phyloP scores from a whole-genome alignment of 2,888 invertebrate genomes.

The Morpho achilles region DNA sequence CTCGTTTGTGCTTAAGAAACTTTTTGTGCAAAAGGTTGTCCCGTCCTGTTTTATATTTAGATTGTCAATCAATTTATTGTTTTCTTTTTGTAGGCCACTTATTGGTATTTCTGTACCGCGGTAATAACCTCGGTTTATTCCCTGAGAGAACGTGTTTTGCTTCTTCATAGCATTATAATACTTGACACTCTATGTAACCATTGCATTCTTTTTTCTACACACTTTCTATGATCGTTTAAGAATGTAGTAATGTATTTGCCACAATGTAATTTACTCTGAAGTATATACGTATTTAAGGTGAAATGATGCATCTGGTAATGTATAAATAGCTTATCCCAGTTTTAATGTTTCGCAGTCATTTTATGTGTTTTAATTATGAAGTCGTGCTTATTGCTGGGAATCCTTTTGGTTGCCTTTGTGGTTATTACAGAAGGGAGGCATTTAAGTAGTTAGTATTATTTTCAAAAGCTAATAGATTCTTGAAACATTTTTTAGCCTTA shows the following conservation, averaged over 20 bases:
- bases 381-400: background rate
- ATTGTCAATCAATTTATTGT: too few relatives aligned
- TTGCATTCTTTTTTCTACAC: background rate
- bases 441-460: slow-evolving; percentile 7
- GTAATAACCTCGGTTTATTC: slow-evolving; percentile 6
- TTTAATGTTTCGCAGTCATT: background rate
- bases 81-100: too few relatives aligned
- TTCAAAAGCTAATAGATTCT: too few relatives aligned
- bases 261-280: background rate
- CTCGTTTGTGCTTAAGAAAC: too few relatives aligned
- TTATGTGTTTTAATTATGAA: slow-evolving; percentile 1
- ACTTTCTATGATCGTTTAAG: background rate
- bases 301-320: background rate
- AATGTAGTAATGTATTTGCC: background rate
- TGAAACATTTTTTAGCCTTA: too few relatives aligned
- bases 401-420: background rate
- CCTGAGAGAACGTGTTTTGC: background rate
- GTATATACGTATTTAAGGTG: too few relatives aligned
- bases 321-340: background rate
- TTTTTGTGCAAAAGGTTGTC: too few relatives aligned
- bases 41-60: too few relatives aligned
- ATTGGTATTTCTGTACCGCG: too few relatives aligned
- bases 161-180: too few relatives aligned
- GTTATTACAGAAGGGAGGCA: background rate
- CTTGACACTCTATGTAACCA: background rate